Conservation (phyloP, 2,113 vertebrate genomes). For the Alexandromys fortis region DNA sequence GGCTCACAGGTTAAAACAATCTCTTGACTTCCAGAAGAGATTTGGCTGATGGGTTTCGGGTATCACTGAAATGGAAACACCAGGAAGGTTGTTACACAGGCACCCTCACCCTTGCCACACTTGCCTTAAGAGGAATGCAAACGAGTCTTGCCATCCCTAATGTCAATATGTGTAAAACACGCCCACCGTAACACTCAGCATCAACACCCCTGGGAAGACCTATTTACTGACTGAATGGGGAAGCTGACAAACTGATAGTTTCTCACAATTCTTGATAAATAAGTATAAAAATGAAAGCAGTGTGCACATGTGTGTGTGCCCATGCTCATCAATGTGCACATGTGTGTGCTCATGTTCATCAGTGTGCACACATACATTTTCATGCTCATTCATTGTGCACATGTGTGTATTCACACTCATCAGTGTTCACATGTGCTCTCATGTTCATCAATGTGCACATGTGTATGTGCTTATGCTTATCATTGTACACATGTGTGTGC, state of each 20-base stretch:
- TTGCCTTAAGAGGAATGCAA: not conserved
- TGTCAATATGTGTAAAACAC: not conserved
- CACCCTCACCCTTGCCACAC: not conserved
- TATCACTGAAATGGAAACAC: not conserved
- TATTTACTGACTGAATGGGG: not conserved
- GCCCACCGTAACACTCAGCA: not conserved
- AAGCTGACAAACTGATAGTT: slow-evolving; percentile 20
- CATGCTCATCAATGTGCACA: no score
- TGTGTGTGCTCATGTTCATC: no score
- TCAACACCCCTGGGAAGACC: not conserved
- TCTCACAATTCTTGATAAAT: not conserved
- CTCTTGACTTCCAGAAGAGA: not conserved
- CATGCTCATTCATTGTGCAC: no score
- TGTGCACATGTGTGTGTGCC: not conserved
- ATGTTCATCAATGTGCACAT: no score
- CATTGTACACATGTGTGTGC: no score
- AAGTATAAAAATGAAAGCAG: slow-evolving; percentile 28
- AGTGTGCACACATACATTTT: no score
- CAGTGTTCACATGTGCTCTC: no score
- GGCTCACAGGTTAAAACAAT: slow-evolving; percentile 33
- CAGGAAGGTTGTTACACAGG: not conserved
- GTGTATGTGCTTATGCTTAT: no score
- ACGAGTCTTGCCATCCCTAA: not conserved
- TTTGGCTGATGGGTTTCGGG: not conserved
- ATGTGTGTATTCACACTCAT: no score